Base-by-base conservation (phyloP, 2,888 invertebrate species). In the Peribatodes rhomboidaria region DNA sequence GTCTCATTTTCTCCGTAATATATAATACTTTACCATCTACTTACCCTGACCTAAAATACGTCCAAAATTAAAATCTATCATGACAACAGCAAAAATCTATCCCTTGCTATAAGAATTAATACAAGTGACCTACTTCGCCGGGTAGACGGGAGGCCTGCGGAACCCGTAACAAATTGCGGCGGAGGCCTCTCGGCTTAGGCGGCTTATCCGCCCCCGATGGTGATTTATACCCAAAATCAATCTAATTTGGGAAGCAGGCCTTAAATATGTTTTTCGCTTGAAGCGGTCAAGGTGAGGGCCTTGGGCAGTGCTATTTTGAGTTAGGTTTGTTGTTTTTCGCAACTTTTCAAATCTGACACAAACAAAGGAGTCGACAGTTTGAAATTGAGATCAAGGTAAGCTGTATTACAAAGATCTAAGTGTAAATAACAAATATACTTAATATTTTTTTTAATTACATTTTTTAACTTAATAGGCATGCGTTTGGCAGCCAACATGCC, bases 211-310 rank as follows among this genome's bases (percentile, higher is more conserved):
- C 14, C 27, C 37, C 44, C 55, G 58, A 65, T 58, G 63, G 57
- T 65, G 67, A 70, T 65, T 63, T 61, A 70, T 64, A 52, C 13
- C 41, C 14, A 44, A 61, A 67, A 70, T 70, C 70, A 67, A 67
- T 70, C 70, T 65, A 65, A 70, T 65, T 65, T 54, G 41, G 56
- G 31, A 46, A 46, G 22, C 46, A 10, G 9, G 33, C 31, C 16
- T 57, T 57, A 57, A 57, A 57, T 56, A 56, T 47, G 46, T 57
- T 57, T 55, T 22, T n/a, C 11, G 22, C 22, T 9, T 44, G 2
- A 7, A 41, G 4, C 7, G 54, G 54, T 42, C 54, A 54, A 54
- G 54, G 54, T 54, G n/a, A 22, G 16, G 20, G 20, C 16, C 50
- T 52, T 52, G 33, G 20, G 18, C 27, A 9, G n/a, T 33, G 49